Evolutionary conservation across 2,113 vertebrate genomes (phyloP).

Genomic region (Hyla sarda): DNA sequence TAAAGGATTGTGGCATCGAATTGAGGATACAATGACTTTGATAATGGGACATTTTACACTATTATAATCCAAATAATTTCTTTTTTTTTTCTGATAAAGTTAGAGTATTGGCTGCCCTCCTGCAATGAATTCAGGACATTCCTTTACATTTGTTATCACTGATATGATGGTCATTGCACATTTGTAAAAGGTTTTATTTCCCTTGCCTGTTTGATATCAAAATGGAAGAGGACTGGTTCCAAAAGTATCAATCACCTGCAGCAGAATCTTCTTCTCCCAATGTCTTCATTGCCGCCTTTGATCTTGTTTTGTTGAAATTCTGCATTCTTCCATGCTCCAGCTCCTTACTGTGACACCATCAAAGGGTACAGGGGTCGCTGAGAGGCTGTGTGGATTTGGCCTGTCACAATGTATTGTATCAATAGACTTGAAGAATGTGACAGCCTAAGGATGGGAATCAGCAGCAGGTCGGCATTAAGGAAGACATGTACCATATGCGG

Average conservation of each 20-base stretch:
- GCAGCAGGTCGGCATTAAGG: constrained; percentile 42
- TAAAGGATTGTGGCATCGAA: not conserved
- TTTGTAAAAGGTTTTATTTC: constrained; percentile 8
- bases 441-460: constrained; percentile 22
- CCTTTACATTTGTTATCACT: not conserved
- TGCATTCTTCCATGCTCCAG: constrained; percentile 45
- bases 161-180: not conserved
- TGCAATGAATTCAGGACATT: not conserved
- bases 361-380: constrained; percentile 31
- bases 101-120: too few relatives aligned
- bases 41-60: not conserved
- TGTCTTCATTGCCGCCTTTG: constrained; percentile 54
- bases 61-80: not conserved
- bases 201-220: constrained; percentile 5
- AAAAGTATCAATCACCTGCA: constrained; percentile 42
- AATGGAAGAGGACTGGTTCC: not conserved
- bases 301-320: constrained; percentile 38
- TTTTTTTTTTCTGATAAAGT: not conserved
- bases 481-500: constrained; percentile 43
- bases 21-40: not conserved
- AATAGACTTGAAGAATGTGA: constrained; percentile 50
- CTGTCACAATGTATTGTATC: constrained; percentile 54
- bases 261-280: constrained; percentile 28
- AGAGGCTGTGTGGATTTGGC: constrained; percentile 46
- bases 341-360: constrained; percentile 48